Evolutionary conservation across 2,113 vertebrate species (phyloP).

Genomic region (Nycticryphes semicollaris): DNA sequence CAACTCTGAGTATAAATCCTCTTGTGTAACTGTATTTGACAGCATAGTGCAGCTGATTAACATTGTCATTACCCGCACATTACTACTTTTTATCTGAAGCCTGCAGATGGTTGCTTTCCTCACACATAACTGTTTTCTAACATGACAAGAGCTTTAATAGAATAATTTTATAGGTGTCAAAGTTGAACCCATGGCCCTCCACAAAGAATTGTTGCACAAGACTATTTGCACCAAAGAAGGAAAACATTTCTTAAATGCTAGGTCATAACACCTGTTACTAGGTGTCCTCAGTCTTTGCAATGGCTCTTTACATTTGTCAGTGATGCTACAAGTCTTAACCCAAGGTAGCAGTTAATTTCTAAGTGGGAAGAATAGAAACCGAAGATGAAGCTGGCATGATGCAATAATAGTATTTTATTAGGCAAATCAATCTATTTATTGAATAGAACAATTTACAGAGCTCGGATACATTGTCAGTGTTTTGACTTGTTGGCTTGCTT

Average conservation of each 20-base stretch:
- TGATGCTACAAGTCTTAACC: not conserved
- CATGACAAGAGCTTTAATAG: not conserved
- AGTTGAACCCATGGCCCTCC: not conserved
- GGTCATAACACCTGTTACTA: not conserved
- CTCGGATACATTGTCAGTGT: not conserved
- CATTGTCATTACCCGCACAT: not conserved
- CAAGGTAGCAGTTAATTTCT: not conserved
- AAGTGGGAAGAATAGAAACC: not conserved
- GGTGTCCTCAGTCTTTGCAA: not conserved
- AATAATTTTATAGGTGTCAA: not conserved
- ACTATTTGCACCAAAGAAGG: not conserved
- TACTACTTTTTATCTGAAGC: not conserved
- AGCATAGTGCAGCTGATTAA: not conserved
- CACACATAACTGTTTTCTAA: not conserved
- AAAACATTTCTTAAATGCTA: not conserved
- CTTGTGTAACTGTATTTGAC: not conserved
- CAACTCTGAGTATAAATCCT: not conserved
- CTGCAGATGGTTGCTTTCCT: not conserved
- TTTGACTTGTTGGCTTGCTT: not conserved
- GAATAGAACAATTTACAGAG: conserved; percentile 26
- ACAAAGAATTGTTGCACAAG: not conserved
- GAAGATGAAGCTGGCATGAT: not conserved
- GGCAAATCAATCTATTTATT: conserved; percentile 21
- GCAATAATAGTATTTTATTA: conserved; percentile 53
- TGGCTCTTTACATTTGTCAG: not conserved